Conservation (phyloP, 2,797 vertebrate genomes). For the Halcyon smyrnensis region DNA sequence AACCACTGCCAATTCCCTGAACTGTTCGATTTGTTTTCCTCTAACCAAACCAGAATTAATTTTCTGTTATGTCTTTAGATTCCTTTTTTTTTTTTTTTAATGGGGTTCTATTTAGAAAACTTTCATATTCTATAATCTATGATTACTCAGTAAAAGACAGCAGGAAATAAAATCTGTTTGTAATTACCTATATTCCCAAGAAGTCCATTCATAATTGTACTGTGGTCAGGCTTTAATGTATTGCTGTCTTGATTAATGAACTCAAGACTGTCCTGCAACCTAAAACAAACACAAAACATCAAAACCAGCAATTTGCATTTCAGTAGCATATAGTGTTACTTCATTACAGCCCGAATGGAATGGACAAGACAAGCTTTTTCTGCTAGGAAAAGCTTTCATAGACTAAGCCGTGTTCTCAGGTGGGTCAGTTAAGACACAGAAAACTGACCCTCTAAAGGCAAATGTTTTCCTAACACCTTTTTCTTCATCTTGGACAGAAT, state of each 20-base stretch:
- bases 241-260: conserved; percentile 94
- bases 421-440: neutral
- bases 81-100: neutral
- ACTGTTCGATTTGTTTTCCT: neutral
- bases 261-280: conserved; percentile 97
- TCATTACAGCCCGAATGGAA: neutral
- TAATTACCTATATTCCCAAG: conserved; percentile 95
- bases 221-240: conserved; percentile 90
- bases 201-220: conserved; percentile 87
- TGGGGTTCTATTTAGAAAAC: neutral
- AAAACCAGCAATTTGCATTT: neutral
- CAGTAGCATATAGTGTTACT: neutral
- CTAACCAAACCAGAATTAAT: neutral
- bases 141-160: neutral
- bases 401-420: neutral
- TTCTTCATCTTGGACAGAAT: neutral
- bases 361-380: neutral
- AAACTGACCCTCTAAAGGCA: neutral
- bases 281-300: conserved; percentile 55
- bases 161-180: conserved; percentile 18
- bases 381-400: neutral
- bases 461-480: neutral
- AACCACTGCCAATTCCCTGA: neutral
- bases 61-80: neutral
- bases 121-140: neutral